Conservation (phyloP, 1,140 invertebrate species). For the Drosophila tristis region DNA sequence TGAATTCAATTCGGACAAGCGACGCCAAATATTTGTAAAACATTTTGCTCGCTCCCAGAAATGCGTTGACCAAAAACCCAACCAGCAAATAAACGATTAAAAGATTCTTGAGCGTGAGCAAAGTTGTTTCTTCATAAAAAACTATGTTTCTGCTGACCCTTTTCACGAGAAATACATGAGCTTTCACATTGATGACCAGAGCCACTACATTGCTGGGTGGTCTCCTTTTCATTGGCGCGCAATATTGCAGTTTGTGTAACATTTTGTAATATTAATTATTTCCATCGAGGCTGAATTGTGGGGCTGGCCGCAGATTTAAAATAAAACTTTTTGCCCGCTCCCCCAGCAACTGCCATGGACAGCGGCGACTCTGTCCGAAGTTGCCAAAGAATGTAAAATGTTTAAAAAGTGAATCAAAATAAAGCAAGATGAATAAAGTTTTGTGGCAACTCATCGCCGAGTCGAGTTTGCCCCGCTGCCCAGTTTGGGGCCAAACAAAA, state of each 20-base stretch:
- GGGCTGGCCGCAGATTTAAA: background rate
- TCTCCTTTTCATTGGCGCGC: too few relatives aligned
- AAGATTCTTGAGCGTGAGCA: too few relatives aligned
- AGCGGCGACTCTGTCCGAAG: background rate
- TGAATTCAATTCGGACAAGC: too few relatives aligned
- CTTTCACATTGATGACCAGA: too few relatives aligned
- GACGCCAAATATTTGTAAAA: too few relatives aligned
- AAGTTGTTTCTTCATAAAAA: too few relatives aligned
- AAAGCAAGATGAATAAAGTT: constrained; percentile 42
- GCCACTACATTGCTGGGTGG: too few relatives aligned
- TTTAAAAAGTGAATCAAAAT: constrained; percentile 3
- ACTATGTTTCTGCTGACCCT: too few relatives aligned
- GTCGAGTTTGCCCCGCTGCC: constrained; percentile 12
- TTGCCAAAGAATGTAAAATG: constrained; percentile 5
- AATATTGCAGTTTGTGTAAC: background rate
- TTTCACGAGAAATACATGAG: too few relatives aligned
- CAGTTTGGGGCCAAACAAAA: constrained; percentile 33
- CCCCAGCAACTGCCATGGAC: too few relatives aligned
- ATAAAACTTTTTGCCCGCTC: background rate
- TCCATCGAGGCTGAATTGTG: constrained; percentile 5
- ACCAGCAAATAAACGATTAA: too few relatives aligned
- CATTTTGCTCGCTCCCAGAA: too few relatives aligned
- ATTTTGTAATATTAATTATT: constrained; percentile 24
- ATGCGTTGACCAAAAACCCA: background rate
- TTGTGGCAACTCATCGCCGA: constrained; percentile 42